Evolutionary conservation across 2,888 invertebrate species (phyloP).

Genomic region (Chrysolina americana): DNA sequence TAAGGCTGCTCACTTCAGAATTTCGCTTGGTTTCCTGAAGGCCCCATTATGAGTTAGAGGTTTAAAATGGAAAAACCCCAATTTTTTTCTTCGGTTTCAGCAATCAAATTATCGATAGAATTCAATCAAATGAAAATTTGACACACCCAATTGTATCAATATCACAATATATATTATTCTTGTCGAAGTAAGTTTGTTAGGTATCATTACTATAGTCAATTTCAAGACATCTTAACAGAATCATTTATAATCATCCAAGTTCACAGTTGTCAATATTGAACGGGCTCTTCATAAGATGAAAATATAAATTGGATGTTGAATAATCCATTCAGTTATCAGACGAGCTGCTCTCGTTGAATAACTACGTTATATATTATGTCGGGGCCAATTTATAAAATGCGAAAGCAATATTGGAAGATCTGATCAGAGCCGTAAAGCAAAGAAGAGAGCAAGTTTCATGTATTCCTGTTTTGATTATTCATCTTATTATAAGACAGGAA

Average conservation of each 20-base stretch:
- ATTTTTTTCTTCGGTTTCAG: too few species aligned
- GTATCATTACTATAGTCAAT: too few species aligned
- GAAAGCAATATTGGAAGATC: not conserved
- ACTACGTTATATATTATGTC: slow-evolving; percentile 18
- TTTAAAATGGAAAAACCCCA: too few species aligned
- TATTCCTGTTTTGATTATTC: not conserved
- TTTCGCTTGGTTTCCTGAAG: too few species aligned
- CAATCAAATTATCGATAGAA: too few species aligned
- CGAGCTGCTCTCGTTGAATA: not conserved
- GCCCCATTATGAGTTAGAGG: too few species aligned
- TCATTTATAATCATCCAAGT: not conserved
- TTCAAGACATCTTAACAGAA: too few species aligned
- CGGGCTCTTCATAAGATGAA: not conserved
- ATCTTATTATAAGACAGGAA: not conserved
- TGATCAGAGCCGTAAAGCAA: not conserved
- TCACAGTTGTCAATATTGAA: not conserved
- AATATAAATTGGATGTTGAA: slow-evolving; percentile 10
- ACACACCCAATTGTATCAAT: too few species aligned
- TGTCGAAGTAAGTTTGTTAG: too few species aligned
- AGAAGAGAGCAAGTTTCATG: not conserved
- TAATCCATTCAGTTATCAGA: slow-evolving; percentile 11
- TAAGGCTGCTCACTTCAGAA: too few species aligned
- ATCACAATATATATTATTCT: too few species aligned
- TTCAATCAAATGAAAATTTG: too few species aligned
- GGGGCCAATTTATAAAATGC: not conserved